Percentiles rank a stretch among this genome's conserved stretches.
Evolutionary conservation across 2,113 vertebrate species (phyloP).

Genomic region (Cochlearius cochlearius): DNA sequence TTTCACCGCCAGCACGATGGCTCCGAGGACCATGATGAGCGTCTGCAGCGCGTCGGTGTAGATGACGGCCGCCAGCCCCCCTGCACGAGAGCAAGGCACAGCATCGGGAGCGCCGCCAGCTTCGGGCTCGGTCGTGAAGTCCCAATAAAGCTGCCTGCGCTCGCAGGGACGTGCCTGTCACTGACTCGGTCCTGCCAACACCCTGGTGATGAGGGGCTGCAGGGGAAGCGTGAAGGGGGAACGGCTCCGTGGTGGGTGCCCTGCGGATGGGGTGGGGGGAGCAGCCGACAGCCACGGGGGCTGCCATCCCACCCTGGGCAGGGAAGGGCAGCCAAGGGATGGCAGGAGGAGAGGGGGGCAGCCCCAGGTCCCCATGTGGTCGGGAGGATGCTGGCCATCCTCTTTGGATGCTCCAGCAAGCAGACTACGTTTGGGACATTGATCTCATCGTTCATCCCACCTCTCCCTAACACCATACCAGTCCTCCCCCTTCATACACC

Average conservation of each 20-base stretch:
- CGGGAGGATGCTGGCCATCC: neutral
- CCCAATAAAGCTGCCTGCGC: neutral
- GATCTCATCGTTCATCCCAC: neutral
- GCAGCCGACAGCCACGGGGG: accelerated
- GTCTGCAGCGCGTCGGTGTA: slow-evolving; percentile 89
- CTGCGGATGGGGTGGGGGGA: neutral
- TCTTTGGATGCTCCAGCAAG: neutral
- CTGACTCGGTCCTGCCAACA: neutral
- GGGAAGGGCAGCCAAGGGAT: neutral
- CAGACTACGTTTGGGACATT: neutral
- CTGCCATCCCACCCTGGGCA: neutral
- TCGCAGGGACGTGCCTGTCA: accelerated
- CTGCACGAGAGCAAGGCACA: slow-evolving; percentile 56
- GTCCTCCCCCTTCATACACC: accelerated
- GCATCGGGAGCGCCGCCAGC: accelerated
- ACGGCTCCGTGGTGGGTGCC: neutral
- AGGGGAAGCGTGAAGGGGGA: neutral
- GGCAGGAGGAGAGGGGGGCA: neutral
- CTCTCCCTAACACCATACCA: neutral
- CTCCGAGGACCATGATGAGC: slow-evolving; percentile 86
- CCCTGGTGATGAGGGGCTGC: neutral
- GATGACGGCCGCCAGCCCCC: slow-evolving; percentile 89
- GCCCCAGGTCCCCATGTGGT: neutral
- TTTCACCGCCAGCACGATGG: slow-evolving; percentile 81
- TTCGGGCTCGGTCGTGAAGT: accelerated